Evolutionary conservation across 2,888 invertebrate species (phyloP).

Genomic region (Meganola albula): DNA sequence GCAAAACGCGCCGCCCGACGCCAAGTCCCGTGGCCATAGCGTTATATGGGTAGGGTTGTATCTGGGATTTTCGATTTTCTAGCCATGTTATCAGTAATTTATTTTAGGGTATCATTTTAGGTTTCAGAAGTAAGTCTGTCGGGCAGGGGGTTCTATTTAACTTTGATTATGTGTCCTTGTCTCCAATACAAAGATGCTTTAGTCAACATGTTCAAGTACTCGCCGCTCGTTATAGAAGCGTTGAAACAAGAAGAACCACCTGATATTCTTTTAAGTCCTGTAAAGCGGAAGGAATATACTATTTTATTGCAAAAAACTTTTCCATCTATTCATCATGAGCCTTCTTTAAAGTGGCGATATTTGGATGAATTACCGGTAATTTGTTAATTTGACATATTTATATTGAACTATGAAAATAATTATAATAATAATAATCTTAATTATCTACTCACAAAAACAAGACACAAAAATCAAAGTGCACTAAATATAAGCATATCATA

Average conservation of each 20-base stretch:
- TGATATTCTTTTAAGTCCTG: constrained; percentile 45
- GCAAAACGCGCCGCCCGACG: too few species aligned
- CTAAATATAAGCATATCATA: too few species aligned
- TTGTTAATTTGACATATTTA: too few species aligned
- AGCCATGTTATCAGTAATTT: too few species aligned
- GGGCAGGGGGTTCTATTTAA: constrained; percentile 62
- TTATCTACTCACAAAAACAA: too few species aligned
- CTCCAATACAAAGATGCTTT: constrained; percentile 48
- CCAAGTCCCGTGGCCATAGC: too few species aligned
- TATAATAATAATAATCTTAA: too few species aligned
- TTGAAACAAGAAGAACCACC: constrained; percentile 38
- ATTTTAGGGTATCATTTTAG: constrained; percentile 32
- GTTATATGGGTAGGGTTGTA: too few species aligned
- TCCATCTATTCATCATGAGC: constrained; percentile 48
- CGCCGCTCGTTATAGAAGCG: constrained; percentile 39
- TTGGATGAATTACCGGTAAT: constrained; percentile 60
- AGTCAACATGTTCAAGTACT: constrained; percentile 43
- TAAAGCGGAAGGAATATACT: constrained; percentile 51
- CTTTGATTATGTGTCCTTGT: constrained; percentile 54
- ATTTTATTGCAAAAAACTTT: constrained; percentile 56
- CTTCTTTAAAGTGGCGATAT: constrained; percentile 52
- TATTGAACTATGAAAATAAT: too few species aligned
- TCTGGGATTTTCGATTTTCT: too few species aligned
- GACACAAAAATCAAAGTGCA: too few species aligned
- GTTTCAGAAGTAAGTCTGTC: constrained; percentile 37